A percentile compares a stretch with the other conserved stretches of the same genome.
Evolutionary conservation across 2,888 invertebrate genomes (phyloP).

Genomic region (Ferdinandea cuprea): DNA sequence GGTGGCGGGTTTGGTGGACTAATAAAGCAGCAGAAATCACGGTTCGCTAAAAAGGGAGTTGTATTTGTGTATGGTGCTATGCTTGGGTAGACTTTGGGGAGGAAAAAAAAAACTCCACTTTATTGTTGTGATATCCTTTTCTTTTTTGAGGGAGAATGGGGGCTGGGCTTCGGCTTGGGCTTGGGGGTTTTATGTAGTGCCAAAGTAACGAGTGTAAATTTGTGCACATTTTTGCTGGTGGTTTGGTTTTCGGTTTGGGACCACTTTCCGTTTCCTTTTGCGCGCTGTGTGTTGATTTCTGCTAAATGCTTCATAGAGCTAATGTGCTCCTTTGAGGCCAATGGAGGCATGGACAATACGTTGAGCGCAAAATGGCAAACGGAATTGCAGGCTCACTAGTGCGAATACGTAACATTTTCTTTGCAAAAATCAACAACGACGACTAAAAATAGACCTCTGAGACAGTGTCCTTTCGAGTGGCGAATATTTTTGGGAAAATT

Average conservation of each 20-base stretch:
- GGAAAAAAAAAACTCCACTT: background rate
- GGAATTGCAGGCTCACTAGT: slow-evolving; percentile 44
- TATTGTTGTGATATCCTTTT: slow-evolving; percentile 26
- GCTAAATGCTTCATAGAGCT: slow-evolving; percentile 64
- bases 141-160: background rate
- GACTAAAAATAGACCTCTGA: background rate
- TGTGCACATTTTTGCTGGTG: slow-evolving; percentile 51
- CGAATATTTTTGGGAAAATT: too few species aligned
- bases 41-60: slow-evolving; percentile 44
- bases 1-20: slow-evolving; percentile 33
- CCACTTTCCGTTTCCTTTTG: slow-evolving; percentile 70
- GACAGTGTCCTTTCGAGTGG: background rate
- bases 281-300: slow-evolving; percentile 57
- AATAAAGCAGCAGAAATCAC: slow-evolving; percentile 69
- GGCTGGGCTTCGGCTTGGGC: background rate
- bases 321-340: slow-evolving; percentile 39
- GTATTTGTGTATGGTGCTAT: slow-evolving; percentile 31
- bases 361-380: slow-evolving; percentile 44
- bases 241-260: slow-evolving; percentile 52
- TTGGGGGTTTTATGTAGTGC: slow-evolving; percentile 51
- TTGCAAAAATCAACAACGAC: slow-evolving; percentile 16
- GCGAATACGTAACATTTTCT: slow-evolving; percentile 54
- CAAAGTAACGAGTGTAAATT: slow-evolving; percentile 73
- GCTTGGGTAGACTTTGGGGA: slow-evolving; percentile 22
- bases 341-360: slow-evolving; percentile 26